These are phyloP conservation scores for Geotrupes spiniger DNA, from an alignment of 2,888 invertebrate genomes.

Conservation along the genomic window DNA sequence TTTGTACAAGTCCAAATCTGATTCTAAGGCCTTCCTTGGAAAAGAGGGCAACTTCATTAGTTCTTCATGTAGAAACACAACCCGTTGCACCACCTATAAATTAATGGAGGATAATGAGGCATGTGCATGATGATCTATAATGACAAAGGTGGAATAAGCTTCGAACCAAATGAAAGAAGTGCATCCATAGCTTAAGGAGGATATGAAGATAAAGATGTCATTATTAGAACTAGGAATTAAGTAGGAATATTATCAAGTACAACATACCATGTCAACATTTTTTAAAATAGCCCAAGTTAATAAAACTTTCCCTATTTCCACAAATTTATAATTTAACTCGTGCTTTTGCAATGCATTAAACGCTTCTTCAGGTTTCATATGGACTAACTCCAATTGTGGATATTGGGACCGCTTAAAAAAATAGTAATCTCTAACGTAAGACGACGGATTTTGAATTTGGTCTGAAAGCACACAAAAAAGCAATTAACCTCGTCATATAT, in stretches of 20 bases:
- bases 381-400: constrained; percentile 90
- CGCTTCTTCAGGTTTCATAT: constrained; percentile 90
- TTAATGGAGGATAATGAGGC: too few species aligned
- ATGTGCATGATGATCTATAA: too few species aligned
- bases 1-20: constrained; percentile 89
- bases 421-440: constrained; percentile 89
- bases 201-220: too few species aligned
- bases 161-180: too few species aligned
- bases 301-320: constrained; percentile 94
- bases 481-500: background rate
- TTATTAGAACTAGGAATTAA: constrained; percentile 7
- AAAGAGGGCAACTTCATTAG: constrained; percentile 98
- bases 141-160: too few species aligned
- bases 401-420: constrained; percentile 85
- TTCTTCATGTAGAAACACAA: constrained; percentile 98
- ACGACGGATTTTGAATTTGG: constrained; percentile 93
- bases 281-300: constrained; percentile 89
- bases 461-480: constrained; percentile 59
- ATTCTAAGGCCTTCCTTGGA: constrained; percentile 95
- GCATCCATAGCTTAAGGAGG: too few species aligned
- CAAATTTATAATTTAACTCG: constrained; percentile 89
- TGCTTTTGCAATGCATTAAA: constrained; percentile 86
- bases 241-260: background rate
- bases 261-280: constrained; percentile 80
- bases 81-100: constrained; percentile 85